Base-by-base conservation (phyloP, 2,888 invertebrate species). In the Phortica okadai region DNA sequence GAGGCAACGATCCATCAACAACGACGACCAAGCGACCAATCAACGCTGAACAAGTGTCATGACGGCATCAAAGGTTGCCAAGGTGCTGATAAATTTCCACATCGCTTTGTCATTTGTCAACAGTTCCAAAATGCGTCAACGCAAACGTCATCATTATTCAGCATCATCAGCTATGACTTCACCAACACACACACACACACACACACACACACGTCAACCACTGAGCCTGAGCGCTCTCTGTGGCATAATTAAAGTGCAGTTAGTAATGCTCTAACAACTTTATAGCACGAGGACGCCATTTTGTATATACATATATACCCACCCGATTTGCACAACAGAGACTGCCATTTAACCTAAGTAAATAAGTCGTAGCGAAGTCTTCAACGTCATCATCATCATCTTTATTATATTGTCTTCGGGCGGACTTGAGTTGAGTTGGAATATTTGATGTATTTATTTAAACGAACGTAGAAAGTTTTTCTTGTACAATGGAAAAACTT, bases 31-130 rank as follows among this genome's bases (percentile, higher is more conserved):
- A 33, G 33, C 33, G 33, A 14, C 50, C 66, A 25, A 62, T 25
- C 67, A 58, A 56, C 62, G 42, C 62, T 74, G 56, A 74, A 44
- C 73, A 50, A n/a, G 72, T 14, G 42, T 59, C n/a, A 33, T 33
- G 33, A 33, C 41, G 10, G 75, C 77, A 81, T 86, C 88, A 86
- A 86, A 86, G 83, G 86, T 86, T 86, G 81, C 81, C 85, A 86
- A 74, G 88, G 77, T 75, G 16, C 10, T 11, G 33, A 42, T 69
- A 42, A 59, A 6, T 69, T 59, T 62, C 59, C 59, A 44, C 73
- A 62, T 62, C 73, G 59, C 59, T 73, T 73, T 73, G 73, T 73
- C 73, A 72, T 50, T 69, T 45, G 14, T 33, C 14, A 64, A 33
- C 50, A 50, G 33, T 5, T 5, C 33, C 33, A 33, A 33, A 33